Evolutionary conservation across 2,113 vertebrate genomes (phyloP), one percentile per base, ranked within the genome.

Genomic region (Petrocephalus zakoni): DNA sequence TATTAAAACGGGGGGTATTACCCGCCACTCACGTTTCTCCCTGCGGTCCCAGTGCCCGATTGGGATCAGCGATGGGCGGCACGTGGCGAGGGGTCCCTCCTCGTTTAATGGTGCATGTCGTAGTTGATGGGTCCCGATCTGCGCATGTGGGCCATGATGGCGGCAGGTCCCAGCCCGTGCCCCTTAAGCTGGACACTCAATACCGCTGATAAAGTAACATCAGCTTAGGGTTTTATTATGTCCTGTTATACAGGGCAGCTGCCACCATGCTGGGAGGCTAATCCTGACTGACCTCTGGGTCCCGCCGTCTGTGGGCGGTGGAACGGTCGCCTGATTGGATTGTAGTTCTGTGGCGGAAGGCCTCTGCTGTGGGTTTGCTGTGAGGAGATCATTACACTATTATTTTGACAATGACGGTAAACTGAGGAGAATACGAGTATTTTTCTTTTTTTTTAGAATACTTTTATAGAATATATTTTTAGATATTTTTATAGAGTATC

Each of bases 1-100:
- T 29, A 87, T 78, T 87, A 68, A 87, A 87, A 75, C 9, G 47
- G 87, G 61, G n/a, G 47, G 64, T 25, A 78, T 75, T 64, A n/a
- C 64, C 61, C 2, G 87, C 64, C 64, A 10, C 87, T 87, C 64
- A 75, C 72, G 61, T 87, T 51, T 68, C 22, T 17, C 29, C 22
- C 64, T 87, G 46, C 22, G 52, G 61, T 21, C 87, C 2, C n/a
- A 52, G 87, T 21, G 29, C 64, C 61, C 19, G 68, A 87, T 75
- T 87, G 61, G 64, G 64, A 87, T 87, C 86, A 68, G 86, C 25
- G 61, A n/a, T 29, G 29, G 22, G 19, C 8, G 37, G 58, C 37
- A 46, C 81, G 47, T 21, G 47, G 47, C 22, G 78, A 49, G 81
- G 81, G 78, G 2, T 21, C 37, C 46, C 42, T 49, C 19, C 1